Conservation (phyloP, 2,113 vertebrate species). For the Pipra filicauda region DNA sequence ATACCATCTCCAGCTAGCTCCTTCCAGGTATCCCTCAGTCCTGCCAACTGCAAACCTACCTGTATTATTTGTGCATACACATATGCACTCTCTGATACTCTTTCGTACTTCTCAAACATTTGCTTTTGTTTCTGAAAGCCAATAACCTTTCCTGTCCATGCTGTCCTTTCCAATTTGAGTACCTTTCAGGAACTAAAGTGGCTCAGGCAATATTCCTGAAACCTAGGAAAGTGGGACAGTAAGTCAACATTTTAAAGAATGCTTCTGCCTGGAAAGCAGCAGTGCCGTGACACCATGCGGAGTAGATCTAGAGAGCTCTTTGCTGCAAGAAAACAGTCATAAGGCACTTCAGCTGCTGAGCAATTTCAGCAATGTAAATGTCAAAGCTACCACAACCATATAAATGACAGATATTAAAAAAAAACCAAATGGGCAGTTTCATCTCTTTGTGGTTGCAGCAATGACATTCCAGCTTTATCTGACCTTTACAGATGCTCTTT, state of each 20-base stretch:
- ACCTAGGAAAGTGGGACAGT: background rate
- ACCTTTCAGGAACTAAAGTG: background rate
- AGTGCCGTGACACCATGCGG: background rate
- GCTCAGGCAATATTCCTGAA: background rate
- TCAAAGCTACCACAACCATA: background rate
- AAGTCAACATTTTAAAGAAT: background rate
- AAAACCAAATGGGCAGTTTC: background rate
- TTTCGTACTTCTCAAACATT: background rate
- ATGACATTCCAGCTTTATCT: constrained; percentile 48
- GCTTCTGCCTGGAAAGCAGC: background rate
- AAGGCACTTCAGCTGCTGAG: background rate
- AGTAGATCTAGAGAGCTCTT: background rate
- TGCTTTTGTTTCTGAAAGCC: background rate
- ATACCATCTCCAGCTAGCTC: background rate
- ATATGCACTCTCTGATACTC: background rate
- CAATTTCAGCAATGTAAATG: constrained; percentile 37
- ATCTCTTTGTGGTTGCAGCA: background rate
- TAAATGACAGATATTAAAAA: constrained; percentile 15
- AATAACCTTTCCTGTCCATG: background rate
- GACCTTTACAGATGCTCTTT: constrained; percentile 53
- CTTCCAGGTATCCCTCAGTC: background rate
- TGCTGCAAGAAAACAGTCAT: background rate
- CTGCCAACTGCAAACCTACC: background rate
- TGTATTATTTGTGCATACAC: background rate
- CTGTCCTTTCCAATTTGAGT: background rate